Evolutionary conservation across 2,888 invertebrate genomes (phyloP), one percentile per base, ranked within the genome.

Genomic region (Pristionchus japonicus): DNA sequence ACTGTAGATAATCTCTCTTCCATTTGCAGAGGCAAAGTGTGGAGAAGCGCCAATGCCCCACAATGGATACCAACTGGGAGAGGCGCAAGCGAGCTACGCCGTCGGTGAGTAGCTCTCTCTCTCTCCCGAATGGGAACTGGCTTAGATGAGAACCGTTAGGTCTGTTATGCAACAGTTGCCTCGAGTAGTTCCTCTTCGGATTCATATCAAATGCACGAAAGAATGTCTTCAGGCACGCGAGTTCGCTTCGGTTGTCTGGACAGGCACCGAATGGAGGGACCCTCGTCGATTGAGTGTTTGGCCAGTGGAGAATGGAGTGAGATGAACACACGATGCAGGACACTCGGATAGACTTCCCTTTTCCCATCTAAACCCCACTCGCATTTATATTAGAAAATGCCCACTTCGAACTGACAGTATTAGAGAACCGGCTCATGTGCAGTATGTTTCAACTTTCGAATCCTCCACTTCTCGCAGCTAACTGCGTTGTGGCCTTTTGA

Each of bases 271-370:
- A 96, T 97, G 96, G 97, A 97, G 95, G 97, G 97, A 3, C 96
- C 97, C 92, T 97, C 97, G n/a, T 97, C 97, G 91, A 96, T 97
- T 86, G 97, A 97, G 37, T 97, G 97, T 95, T 97, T 97, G 95
- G 97, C 97, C 93, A 97, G 96, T 94, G 97, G 97, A 15, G 96
- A 97, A 89, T 97, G 97, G 97, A 93, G 92, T 86, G 89, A 90
- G 31, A 86, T 92, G 80, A 88, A 89, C 84, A 92, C 93, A 15
- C 91, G 89, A 82, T 94, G 94, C 90, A 88, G 91, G 40, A 70
- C 90, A 34, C 88, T 89, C 57, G 92, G 91, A 88, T 88, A 82
- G 77, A 70, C 20, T 67, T 31, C 31, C 11, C 64, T 3, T 3
- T 13, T 34, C 15, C 70, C 37, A 31, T 3, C 3, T 67, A n/a